A percentile compares a stretch with the other conserved stretches of the same genome.
Conservation (phyloP, 53 echinoderm and acorn worm genomes). For the Glandiceps talaboti region DNA sequence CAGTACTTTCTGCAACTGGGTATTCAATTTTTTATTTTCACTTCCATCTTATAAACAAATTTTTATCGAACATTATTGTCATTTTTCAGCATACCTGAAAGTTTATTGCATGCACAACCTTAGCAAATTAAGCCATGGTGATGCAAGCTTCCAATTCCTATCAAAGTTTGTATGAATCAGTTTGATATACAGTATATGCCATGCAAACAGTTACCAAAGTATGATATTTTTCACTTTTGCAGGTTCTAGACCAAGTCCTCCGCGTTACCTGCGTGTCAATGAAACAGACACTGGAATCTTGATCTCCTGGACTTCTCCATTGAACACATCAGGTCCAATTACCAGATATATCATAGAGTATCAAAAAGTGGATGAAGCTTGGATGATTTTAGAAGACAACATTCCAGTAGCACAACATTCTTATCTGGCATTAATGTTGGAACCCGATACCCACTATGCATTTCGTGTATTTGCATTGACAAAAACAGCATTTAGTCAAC, state of each 20-base stretch:
- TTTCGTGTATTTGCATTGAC: constrained; percentile 86
- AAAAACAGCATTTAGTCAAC: constrained; percentile 49
- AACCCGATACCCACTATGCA: constrained; percentile 48
- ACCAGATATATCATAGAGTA: constrained; percentile 75
- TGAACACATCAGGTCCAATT: constrained; percentile 34
- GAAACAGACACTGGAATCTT: constrained; percentile 26
- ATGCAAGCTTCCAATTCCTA: too few species aligned
- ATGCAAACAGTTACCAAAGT: too few species aligned
- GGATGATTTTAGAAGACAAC: constrained; percentile 68
- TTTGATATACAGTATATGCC: too few species aligned
- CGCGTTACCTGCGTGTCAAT: constrained; percentile 48
- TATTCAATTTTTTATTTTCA: too few species aligned
- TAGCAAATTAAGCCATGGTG: too few species aligned
- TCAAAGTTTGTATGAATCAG: too few species aligned
- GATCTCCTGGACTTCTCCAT: constrained; percentile 65
- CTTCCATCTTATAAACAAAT: too few species aligned
- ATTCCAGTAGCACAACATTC: constrained; percentile 12
- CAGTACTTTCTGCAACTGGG: too few species aligned
- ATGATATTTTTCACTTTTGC: too few species aligned
- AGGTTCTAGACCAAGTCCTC: constrained; percentile 71
- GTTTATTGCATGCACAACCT: too few species aligned
- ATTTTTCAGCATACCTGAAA: too few species aligned
- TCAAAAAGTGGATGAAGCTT: constrained; percentile 42
- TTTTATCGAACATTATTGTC: too few species aligned
- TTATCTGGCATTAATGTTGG: constrained; percentile 1